A percentile compares a stretch with the other conserved stretches of the same genome.
These are phyloP conservation scores for Alouatta palliata DNA, from an alignment of 2,113 vertebrate species.

Conservation along the genomic window DNA sequence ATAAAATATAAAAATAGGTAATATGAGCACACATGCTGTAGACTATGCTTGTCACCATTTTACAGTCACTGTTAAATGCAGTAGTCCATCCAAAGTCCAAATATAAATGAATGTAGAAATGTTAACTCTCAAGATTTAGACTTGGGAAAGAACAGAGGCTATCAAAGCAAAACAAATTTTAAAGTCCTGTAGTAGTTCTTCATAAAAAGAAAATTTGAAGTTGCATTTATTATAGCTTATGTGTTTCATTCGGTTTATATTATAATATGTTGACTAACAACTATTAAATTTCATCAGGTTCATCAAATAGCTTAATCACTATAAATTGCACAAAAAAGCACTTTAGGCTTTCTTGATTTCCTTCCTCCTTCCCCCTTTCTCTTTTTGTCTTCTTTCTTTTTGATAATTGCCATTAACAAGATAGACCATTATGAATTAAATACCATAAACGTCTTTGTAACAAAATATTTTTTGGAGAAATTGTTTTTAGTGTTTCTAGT, in stretches of 20 bases:
- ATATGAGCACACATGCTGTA: not conserved
- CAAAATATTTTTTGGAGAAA: not conserved
- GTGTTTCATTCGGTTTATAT: not conserved
- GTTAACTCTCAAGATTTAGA: not conserved
- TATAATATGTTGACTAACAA: not conserved
- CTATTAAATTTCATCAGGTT: not conserved
- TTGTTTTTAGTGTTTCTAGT: not conserved
- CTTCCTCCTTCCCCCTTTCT: no score
- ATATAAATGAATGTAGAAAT: not conserved
- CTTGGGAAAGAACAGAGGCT: not conserved
- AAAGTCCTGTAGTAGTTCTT: not conserved
- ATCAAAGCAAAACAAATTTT: not conserved
- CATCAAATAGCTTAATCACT: not conserved
- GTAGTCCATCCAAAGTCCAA: not conserved
- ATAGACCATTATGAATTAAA: constrained; percentile 5
- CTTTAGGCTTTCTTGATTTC: not conserved
- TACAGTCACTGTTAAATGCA: not conserved
- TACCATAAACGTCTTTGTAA: not conserved
- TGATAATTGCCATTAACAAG: not conserved
- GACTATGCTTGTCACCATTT: not conserved
- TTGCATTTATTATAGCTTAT: not conserved
- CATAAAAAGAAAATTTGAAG: not conserved
- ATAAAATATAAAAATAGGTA: not conserved
- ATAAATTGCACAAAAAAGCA: no score
- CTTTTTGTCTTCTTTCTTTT: not conserved